Evolutionary conservation across 92 coral and sea anemone genomes (phyloP).

Genomic region (Bergia puertoricense): DNA sequence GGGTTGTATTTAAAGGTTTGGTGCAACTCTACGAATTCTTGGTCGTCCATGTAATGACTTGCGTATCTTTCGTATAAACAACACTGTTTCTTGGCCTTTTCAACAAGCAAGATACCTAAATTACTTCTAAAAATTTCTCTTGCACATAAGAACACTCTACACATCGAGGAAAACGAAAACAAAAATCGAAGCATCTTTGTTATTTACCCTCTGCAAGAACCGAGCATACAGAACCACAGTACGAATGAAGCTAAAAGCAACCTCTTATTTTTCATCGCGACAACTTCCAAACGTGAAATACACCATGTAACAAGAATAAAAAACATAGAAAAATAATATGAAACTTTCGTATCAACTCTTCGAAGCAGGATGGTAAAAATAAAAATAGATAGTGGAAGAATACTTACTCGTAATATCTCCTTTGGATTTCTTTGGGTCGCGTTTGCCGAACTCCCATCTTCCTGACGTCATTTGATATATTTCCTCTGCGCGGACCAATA

Average conservation of each 20-base stretch:
- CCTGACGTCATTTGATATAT: conserved; percentile 82
- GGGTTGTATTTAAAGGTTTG: conserved; percentile 37
- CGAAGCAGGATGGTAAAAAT: conserved; percentile 71
- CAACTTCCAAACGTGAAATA: conserved; percentile 15
- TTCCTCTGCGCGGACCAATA: conserved; percentile 71
- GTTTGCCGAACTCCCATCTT: conserved; percentile 76
- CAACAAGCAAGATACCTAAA: background rate
- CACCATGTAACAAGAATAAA: background rate
- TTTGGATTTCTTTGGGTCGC: conserved; percentile 74
- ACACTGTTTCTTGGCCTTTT: background rate
- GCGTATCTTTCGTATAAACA: conserved; percentile 7
- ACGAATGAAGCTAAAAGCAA: conserved; percentile 13
- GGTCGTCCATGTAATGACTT: conserved; percentile 22
- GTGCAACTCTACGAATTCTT: conserved; percentile 19
- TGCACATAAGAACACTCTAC: background rate
- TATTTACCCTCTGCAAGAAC: conserved; percentile 39
- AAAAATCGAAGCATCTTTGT: conserved; percentile 23
- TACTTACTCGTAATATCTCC: conserved; percentile 71
- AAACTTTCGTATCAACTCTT: background rate
- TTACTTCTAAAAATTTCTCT: background rate
- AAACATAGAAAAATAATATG: background rate
- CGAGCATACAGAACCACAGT: conserved; percentile 28
- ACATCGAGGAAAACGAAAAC: background rate
- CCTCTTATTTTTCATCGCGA: conserved; percentile 25
- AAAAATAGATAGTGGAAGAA: conserved; percentile 71